These are phyloP conservation scores for Pseudachorutes palmiensis DNA, from an alignment of 1,140 invertebrate species.

Conservation along the genomic window DNA sequence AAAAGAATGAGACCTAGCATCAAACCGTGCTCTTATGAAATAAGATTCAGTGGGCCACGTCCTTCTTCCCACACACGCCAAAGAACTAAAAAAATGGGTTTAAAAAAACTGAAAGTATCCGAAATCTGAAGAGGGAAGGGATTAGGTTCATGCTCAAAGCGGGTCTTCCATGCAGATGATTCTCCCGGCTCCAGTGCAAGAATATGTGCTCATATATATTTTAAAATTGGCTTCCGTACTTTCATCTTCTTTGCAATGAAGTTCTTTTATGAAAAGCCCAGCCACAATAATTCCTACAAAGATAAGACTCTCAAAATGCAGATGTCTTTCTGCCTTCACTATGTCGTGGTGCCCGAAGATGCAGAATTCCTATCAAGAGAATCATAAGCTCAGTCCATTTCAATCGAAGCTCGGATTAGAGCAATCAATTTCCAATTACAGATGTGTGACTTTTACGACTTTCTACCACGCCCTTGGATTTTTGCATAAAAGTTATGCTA, in stretches of 20 bases:
- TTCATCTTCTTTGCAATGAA: not conserved
- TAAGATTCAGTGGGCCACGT: conserved; percentile 31
- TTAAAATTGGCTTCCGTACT: not conserved
- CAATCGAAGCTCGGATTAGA: too few species aligned
- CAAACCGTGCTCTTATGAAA: conserved; percentile 24
- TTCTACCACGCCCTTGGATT: too few species aligned
- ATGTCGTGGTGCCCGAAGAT: too few species aligned
- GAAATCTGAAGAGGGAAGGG: not conserved
- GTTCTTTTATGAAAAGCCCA: not conserved
- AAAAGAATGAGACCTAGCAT: conserved; percentile 26
- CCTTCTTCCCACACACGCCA: conserved; percentile 25
- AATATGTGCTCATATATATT: not conserved
- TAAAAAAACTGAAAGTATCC: conserved; percentile 12
- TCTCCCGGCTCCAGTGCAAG: not conserved
- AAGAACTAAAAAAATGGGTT: not conserved
- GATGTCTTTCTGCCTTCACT: not conserved
- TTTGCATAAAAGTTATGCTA: too few species aligned
- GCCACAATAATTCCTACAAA: not conserved
- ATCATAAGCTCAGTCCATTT: too few species aligned
- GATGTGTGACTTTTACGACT: too few species aligned
- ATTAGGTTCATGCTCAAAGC: not conserved
- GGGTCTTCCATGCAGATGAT: not conserved
- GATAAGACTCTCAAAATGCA: not conserved
- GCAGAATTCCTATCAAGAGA: too few species aligned
- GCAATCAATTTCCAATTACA: too few species aligned